Percentiles rank a stretch among this genome's conserved stretches.
These are phyloP conservation scores for Lordiphosa collinella DNA, from an alignment of 1,140 invertebrate genomes.

Conservation along the genomic window DNA sequence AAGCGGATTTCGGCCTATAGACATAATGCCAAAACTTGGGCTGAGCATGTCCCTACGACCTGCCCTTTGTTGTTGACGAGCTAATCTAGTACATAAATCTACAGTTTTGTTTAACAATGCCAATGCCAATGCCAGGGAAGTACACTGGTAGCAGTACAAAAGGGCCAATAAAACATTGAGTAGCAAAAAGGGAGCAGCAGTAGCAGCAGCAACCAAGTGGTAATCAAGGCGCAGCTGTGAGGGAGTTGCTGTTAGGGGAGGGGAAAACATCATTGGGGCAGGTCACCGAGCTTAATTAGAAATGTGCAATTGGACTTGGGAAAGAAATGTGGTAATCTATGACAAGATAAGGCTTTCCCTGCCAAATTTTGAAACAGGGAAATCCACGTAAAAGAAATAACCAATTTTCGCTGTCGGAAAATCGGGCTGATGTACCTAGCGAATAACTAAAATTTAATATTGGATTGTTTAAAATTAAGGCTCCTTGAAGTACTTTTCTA, in stretches of 20 bases:
- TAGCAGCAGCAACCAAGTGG: not conserved
- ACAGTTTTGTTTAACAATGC: conserved; percentile 66
- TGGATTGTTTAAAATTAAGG: too few species aligned
- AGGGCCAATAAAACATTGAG: conserved; percentile 11
- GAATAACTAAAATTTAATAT: too few species aligned
- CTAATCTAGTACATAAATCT: conserved; percentile 74
- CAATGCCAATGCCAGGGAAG: conserved; percentile 24
- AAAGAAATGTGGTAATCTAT: conserved; percentile 38
- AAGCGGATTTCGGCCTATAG: conserved; percentile 61
- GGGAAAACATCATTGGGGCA: conserved; percentile 47
- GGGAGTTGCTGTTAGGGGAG: conserved; percentile 11
- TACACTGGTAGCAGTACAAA: conserved; percentile 18
- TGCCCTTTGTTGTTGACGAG: conserved; percentile 52
- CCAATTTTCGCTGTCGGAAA: too few species aligned
- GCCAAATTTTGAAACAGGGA: too few species aligned
- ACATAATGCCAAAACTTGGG: not conserved
- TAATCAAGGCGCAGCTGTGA: not conserved
- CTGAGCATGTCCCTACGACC: conserved; percentile 22
- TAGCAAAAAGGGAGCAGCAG: not conserved
- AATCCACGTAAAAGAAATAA: too few species aligned
- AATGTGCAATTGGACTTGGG: conserved; percentile 27
- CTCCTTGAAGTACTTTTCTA: too few species aligned
- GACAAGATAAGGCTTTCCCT: too few species aligned
- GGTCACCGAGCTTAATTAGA: conserved; percentile 48
- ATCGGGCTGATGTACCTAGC: too few species aligned